phyloP scores from a whole-genome alignment of 2,888 invertebrate genomes.

The Plagodis pulveraria region DNA sequence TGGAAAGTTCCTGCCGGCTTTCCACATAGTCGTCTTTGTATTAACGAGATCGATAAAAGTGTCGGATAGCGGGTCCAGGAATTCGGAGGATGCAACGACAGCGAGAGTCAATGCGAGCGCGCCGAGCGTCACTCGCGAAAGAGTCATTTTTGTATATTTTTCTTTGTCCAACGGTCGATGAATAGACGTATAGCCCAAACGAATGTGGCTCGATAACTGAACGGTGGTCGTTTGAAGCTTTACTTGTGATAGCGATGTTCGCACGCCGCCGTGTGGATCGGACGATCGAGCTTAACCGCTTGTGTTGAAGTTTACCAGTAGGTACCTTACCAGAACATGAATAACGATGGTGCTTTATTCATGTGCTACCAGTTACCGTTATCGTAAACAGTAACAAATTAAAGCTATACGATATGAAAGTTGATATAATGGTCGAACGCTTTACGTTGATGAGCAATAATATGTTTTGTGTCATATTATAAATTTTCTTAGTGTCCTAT shows the following conservation, averaged over 20 bases:
- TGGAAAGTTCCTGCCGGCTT: constrained; percentile 91
- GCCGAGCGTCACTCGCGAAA: constrained; percentile 51
- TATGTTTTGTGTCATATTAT: constrained; percentile 51
- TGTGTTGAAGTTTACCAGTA: constrained; percentile 70
- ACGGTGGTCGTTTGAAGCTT: constrained; percentile 34
- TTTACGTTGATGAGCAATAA: constrained; percentile 57
- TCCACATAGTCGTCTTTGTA: constrained; percentile 88
- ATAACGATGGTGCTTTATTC: too few relatives aligned
- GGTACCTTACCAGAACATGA: constrained; percentile 24
- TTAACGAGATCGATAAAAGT: constrained; percentile 90
- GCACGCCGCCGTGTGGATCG: constrained; percentile 62
- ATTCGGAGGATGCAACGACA: constrained; percentile 45
- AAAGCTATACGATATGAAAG: too few relatives aligned
- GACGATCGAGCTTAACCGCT: constrained; percentile 57
- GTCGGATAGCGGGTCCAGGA: constrained; percentile 86
- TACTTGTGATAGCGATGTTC: constrained; percentile 50
- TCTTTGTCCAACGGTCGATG: constrained; percentile 40
- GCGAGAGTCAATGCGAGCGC: constrained; percentile 59
- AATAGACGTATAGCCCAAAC: constrained; percentile 54
- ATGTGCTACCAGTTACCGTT: too few relatives aligned
- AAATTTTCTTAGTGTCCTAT: too few relatives aligned
- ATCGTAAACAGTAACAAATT: constrained; percentile 41
- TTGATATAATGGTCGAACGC: constrained; percentile 55
- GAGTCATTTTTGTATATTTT: constrained; percentile 59
- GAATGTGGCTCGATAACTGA: constrained; percentile 69